Percentiles rank a stretch among this genome's conserved stretches.
phyloP scores from a whole-genome alignment of 2,888 invertebrate species.

The Drosophila ezoana region DNA sequence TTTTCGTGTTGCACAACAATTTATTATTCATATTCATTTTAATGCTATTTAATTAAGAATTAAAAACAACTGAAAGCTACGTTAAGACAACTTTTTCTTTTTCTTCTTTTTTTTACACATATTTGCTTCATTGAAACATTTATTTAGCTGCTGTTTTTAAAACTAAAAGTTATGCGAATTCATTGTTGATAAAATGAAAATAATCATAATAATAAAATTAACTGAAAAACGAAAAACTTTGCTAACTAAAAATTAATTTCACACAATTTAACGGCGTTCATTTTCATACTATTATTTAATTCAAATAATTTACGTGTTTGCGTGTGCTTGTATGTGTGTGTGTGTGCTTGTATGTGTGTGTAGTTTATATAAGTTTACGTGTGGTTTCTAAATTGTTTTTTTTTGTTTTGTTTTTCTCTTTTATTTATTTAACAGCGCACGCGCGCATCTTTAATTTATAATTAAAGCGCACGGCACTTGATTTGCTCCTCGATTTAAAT shows the following conservation, averaged over 20 bases:
- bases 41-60: constrained; percentile 58
- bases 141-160: constrained; percentile 8
- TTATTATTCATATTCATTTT: constrained; percentile 43
- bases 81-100: constrained; percentile 37
- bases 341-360: constrained; percentile 14
- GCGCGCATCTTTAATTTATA: constrained; percentile 66
- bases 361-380: constrained; percentile 3
- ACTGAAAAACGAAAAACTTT: constrained; percentile 52
- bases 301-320: constrained; percentile 49
- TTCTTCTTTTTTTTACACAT: constrained; percentile 24
- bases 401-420: constrained; percentile 3
- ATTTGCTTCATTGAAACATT: constrained; percentile 16
- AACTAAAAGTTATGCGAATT: constrained; percentile 34
- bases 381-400: constrained; percentile 23
- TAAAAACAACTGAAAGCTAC: constrained; percentile 70
- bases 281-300: constrained; percentile 39
- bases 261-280: constrained; percentile 39
- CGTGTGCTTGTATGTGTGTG: constrained; percentile 10
- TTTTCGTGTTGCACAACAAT: constrained; percentile 65
- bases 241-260: constrained; percentile 72
- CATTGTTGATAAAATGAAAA: constrained; percentile 17
- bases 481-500: constrained; percentile 28
- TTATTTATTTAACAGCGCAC: background rate
- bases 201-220: constrained; percentile 14
- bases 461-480: constrained; percentile 60